Conservation (phyloP, 1,140 invertebrate species). For the Drosophila pandora region DNA sequence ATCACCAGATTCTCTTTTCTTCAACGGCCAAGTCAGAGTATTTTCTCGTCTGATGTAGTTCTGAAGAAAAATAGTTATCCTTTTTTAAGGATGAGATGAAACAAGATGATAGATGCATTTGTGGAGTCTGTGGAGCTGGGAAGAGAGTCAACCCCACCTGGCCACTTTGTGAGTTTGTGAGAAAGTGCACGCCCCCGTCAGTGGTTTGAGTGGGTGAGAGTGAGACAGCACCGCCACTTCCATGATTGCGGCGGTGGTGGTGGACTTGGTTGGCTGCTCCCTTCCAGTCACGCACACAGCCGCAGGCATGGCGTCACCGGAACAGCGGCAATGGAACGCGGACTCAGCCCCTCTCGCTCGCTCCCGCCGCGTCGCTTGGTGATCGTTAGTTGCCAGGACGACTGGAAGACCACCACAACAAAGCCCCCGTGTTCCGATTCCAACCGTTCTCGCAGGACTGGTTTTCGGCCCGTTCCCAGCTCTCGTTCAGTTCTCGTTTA, state of each 20-base stretch:
- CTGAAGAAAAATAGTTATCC: background rate
- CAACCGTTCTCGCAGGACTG: slow-evolving; percentile 67
- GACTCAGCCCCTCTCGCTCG: slow-evolving; percentile 16
- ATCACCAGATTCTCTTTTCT: too few relatives aligned
- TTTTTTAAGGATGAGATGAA: too few relatives aligned
- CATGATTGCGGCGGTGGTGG: slow-evolving; percentile 53
- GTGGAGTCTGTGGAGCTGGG: background rate
- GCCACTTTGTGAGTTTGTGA: background rate
- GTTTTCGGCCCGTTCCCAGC: slow-evolving; percentile 65
- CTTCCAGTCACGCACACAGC: slow-evolving; percentile 58
- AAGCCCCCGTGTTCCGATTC: background rate
- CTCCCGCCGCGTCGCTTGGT: slow-evolving; percentile 22
- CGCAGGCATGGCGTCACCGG: slow-evolving; percentile 11
- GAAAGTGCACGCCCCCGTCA: slow-evolving; percentile 54
- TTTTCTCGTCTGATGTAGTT: too few relatives aligned
- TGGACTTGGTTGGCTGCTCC: slow-evolving; percentile 38
- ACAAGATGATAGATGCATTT: background rate
- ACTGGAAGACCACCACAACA: slow-evolving; percentile 62
- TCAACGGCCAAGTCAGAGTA: too few relatives aligned
- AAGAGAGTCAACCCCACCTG: slow-evolving; percentile 52
- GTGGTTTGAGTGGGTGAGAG: slow-evolving; percentile 46
- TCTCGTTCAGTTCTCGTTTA: slow-evolving; percentile 82
- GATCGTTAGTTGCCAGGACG: slow-evolving; percentile 74
- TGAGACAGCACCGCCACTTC: slow-evolving; percentile 44
- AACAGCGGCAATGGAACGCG: slow-evolving; percentile 48